These are phyloP conservation scores for Agrenia bidenticulata DNA, from an alignment of 2,888 invertebrate species.

Conservation along the genomic window DNA sequence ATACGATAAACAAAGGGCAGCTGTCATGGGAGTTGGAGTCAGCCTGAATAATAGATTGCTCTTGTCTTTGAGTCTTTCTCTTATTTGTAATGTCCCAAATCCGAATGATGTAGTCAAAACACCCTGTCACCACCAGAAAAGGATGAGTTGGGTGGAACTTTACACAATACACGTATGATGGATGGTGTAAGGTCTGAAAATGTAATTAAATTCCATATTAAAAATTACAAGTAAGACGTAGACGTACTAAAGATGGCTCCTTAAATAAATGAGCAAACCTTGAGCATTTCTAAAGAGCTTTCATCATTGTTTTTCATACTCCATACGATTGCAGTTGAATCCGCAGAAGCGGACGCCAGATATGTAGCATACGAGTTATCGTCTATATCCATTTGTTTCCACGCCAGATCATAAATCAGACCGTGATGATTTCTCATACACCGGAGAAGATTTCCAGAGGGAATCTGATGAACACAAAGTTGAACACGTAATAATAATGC, in stretches of 20 bases:
- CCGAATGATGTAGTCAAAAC: slow-evolving; percentile 67
- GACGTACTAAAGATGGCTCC: too few species aligned
- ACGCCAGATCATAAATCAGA: slow-evolving; percentile 66
- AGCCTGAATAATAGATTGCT: too few species aligned
- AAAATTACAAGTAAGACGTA: too few species aligned
- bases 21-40: slow-evolving; percentile 19
- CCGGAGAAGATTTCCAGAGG: slow-evolving; percentile 57
- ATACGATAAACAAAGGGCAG: slow-evolving; percentile 19
- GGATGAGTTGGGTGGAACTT: slow-evolving; percentile 60
- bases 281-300: slow-evolving; percentile 56
- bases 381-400: slow-evolving; percentile 57
- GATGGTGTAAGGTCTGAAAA: slow-evolving; percentile 66
- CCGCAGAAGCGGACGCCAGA: slow-evolving; percentile 67
- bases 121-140: slow-evolving; percentile 64
- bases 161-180: slow-evolving; percentile 69
- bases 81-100: slow-evolving; percentile 62
- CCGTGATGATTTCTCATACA: slow-evolving; percentile 64
- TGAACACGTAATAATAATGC: slow-evolving; percentile 21
- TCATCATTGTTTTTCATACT: slow-evolving; percentile 56
- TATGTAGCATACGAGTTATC: slow-evolving; percentile 57
- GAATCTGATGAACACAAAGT: slow-evolving; percentile 55
- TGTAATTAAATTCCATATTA: neutral
- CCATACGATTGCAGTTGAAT: slow-evolving; percentile 67
- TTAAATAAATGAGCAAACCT: slow-evolving; percentile 53
- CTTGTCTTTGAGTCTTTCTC: too few species aligned